Base-by-base conservation (phyloP, 64 coral and sea anemone species). In the Montipora cactus region DNA sequence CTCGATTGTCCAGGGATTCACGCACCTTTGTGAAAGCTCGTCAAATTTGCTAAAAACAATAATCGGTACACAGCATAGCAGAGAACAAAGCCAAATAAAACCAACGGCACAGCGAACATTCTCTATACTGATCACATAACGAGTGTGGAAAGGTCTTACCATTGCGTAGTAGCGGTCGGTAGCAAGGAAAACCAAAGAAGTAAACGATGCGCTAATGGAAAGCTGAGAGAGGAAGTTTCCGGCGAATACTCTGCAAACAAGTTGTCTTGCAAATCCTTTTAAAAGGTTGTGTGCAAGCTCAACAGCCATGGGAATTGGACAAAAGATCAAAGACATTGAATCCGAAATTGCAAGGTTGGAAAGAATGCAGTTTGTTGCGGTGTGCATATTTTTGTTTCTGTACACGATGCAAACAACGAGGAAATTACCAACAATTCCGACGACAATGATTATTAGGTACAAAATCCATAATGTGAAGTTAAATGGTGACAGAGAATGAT, bases 321-420 rank as follows among this genome's bases (percentile, higher is more conserved):
- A 88, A 21, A 70, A 81, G 5, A 83, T 3, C 44, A 94, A 81
- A 14, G 79, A 79, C 9, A 91, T 47, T 10, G 90, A 51, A 47
- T 95, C 94, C 77, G 94, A 74, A 1, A 47, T 59, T 6, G 94
- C 89, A 5, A 95, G 44, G 70, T 95, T 95, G 0, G 90, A 74
- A 1, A 95, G 79, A 11, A 95, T 76, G 70, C 48, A 95, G 61
- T 95, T 95, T 74, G 94, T 91, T 9, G 88, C 81, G 7, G 94
- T 91, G 64, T 88, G 94, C 94, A 95, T 95, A 7, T 44, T 44
- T 2, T 44, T 88, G 18, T 79, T 91, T 16, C 48, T 69, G 18
- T 62, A 58, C 59, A 91, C 94, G 23, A 89, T 81, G 4, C n/a
- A 52, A 7, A 95, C 83, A 19, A 95, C 94, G 11, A 91, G 48